Conservation (phyloP, 2,113 vertebrate genomes). For the Pagrus major region DNA sequence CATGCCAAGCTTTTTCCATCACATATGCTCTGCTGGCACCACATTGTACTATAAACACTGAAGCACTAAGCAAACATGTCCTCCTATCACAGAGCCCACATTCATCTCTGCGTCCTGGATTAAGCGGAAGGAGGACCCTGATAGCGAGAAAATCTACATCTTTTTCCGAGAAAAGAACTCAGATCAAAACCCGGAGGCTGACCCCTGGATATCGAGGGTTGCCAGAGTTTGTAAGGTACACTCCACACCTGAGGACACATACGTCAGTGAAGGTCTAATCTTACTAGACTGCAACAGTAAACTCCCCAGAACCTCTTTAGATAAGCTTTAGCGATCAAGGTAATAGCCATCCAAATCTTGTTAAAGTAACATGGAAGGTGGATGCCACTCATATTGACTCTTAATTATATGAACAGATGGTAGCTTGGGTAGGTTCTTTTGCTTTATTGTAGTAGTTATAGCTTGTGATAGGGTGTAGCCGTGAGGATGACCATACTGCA, state of each 20-base stretch:
- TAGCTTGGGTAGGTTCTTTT: background rate
- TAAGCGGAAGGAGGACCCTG: slow-evolving; percentile 78
- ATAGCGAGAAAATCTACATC: slow-evolving; percentile 92
- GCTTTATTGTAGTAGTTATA: background rate
- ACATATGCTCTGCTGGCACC: accelerated
- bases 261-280: background rate
- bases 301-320: background rate
- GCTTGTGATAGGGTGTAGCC: background rate
- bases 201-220: slow-evolving; percentile 90
- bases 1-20: background rate
- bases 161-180: slow-evolving; percentile 94
- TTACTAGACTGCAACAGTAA: background rate
- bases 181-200: slow-evolving; percentile 87
- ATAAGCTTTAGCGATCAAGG: slow-evolving; percentile 1
- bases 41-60: background rate
- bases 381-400: background rate
- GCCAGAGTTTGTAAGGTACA: slow-evolving; percentile 93
- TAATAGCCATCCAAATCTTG: background rate
- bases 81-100: slow-evolving; percentile 86
- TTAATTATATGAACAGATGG: background rate
- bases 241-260: background rate
- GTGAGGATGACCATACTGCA: background rate
- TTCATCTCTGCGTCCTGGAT: slow-evolving; percentile 89
- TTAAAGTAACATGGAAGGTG: background rate
- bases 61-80: background rate